These are phyloP conservation scores for Boleophthalmus pectinirostris DNA, from an alignment of 2,113 vertebrate genomes.

Conservation along the genomic window DNA sequence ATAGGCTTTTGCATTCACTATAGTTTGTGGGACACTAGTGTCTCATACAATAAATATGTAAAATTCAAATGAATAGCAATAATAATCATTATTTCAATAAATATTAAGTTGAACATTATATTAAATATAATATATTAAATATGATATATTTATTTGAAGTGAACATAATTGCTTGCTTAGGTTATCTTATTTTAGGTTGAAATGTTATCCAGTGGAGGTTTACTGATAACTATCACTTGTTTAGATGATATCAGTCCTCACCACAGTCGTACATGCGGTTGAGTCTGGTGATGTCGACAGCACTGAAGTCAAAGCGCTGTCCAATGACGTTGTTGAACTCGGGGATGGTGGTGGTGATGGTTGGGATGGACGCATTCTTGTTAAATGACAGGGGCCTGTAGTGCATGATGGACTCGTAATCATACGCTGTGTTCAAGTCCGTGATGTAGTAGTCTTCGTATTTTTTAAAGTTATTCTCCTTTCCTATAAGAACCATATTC, in stretches of 20 bases:
- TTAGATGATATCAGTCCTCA: conserved; percentile 69
- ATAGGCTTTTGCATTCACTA: too few species aligned
- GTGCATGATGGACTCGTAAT: conserved; percentile 94
- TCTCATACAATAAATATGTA: too few species aligned
- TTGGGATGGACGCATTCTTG: conserved; percentile 83
- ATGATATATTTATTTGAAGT: too few species aligned
- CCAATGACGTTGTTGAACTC: conserved; percentile 86
- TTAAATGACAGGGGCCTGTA: conserved; percentile 88
- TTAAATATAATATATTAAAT: too few species aligned
- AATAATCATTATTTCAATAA: too few species aligned
- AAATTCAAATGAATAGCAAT: too few species aligned
- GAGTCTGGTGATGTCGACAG: conserved; percentile 82
- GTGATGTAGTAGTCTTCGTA: conserved; percentile 82
- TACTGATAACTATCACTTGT: not conserved
- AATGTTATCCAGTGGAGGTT: too few species aligned
- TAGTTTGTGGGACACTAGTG: too few species aligned
- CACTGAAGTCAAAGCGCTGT: conserved; percentile 87
- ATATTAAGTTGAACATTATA: too few species aligned
- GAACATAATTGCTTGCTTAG: too few species aligned
- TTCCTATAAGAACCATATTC: conserved; percentile 60
- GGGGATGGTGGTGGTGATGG: conserved; percentile 88
- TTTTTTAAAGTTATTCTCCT: conserved; percentile 83
- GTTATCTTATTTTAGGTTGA: too few species aligned
- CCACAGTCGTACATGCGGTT: conserved; percentile 95
- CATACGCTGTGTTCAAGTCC: conserved; percentile 90